phyloP scores from a whole-genome alignment of 1,140 invertebrate genomes.

The Brachionus rotundiformis region DNA sequence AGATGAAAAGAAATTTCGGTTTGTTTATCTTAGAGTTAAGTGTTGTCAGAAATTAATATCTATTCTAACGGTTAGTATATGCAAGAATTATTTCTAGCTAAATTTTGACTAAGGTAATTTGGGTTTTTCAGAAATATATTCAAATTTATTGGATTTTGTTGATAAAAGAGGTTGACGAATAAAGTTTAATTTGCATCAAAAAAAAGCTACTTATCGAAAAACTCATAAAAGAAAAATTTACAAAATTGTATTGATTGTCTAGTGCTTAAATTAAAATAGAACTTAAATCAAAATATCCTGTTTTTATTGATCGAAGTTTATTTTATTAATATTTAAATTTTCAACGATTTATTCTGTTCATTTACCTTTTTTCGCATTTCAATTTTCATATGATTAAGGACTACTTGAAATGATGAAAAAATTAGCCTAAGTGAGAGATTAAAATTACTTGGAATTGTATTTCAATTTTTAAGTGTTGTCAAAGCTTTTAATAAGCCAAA shows the following conservation, averaged over 20 bases:
- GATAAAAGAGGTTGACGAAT: background rate
- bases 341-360: background rate
- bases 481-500: too few relatives aligned
- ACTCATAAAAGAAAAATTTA: background rate
- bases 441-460: background rate
- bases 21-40: background rate
- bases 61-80: background rate
- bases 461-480: too few relatives aligned
- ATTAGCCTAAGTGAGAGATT: background rate
- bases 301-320: conserved; percentile 31
- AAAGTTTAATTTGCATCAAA: background rate
- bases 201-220: background rate
- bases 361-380: background rate
- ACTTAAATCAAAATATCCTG: conserved; percentile 32
- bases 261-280: background rate
- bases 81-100: background rate
- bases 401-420: background rate
- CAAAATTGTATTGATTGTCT: conserved; percentile 4
- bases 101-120: too few relatives aligned
- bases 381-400: background rate
- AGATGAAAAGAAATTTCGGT: conserved; percentile 1
- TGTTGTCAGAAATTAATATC: conserved; percentile 2
- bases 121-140: too few relatives aligned
- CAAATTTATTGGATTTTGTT: background rate
- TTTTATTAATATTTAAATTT: conserved; percentile 21